Conservation (phyloP, 1,140 invertebrate genomes). For the Limonius californicus region DNA sequence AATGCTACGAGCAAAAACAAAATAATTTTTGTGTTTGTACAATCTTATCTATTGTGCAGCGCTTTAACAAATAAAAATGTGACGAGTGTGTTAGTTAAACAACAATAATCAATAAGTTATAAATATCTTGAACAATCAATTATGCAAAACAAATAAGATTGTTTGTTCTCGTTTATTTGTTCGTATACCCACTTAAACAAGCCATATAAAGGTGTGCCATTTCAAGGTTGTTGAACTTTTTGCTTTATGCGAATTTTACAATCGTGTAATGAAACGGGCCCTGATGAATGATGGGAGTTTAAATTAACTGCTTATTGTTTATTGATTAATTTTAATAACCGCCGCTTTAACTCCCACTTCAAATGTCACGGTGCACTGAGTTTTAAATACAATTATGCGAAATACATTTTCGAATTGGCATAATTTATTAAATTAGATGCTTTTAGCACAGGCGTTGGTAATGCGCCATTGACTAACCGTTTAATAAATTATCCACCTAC, state of each 20-base stretch:
- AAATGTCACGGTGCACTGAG: background rate
- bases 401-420: background rate
- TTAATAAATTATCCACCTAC: background rate
- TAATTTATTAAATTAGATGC: background rate
- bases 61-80: background rate
- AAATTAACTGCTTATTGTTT: background rate
- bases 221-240: conserved; percentile 27
- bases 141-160: conserved; percentile 29
- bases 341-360: background rate
- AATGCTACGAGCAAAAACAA: background rate
- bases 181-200: conserved; percentile 27
- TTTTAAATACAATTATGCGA: background rate
- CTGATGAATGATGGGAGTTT: background rate
- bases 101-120: conserved; percentile 27
- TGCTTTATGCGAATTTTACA: conserved; percentile 24
- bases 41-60: background rate
- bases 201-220: conserved; percentile 24
- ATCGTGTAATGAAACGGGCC: conserved; percentile 16
- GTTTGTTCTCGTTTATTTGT: conserved; percentile 27
- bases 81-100: background rate
- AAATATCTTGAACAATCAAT: conserved; percentile 32
- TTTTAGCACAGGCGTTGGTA: background rate
- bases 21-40: background rate
- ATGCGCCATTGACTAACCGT: background rate
- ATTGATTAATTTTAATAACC: background rate